These are phyloP conservation scores for Orchestes rusci DNA, from an alignment of 2,888 invertebrate species.

Conservation along the genomic window DNA sequence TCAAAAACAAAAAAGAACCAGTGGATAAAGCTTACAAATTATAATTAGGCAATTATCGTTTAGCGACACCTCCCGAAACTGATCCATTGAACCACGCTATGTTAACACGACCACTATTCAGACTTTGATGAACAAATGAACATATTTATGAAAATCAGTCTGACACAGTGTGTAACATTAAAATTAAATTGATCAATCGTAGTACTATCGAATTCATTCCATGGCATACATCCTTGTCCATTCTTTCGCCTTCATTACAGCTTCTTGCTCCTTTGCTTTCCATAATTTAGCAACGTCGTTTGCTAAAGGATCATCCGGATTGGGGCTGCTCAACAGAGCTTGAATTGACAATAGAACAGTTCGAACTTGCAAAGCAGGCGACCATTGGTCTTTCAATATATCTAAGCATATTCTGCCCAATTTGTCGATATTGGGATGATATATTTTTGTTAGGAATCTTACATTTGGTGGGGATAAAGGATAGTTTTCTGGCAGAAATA, in stretches of 20 bases:
- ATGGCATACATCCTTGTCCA: constrained; percentile 86
- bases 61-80: no score
- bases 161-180: constrained; percentile 32
- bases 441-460: constrained; percentile 98
- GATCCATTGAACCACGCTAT: no score
- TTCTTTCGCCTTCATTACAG: constrained; percentile 89
- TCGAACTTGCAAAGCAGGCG: constrained; percentile 97
- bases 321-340: constrained; percentile 88
- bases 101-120: no score
- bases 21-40: no score
- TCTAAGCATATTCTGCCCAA: constrained; percentile 98
- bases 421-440: constrained; percentile 99
- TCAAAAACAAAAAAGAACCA: no score
- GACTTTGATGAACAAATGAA: no score
- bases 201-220: no score
- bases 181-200: constrained; percentile 19
- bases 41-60: no score
- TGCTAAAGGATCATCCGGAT: constrained; percentile 97
- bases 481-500: constrained; percentile 99
- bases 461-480: constrained; percentile 99
- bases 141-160: no score
- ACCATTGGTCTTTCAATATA: constrained; percentile 98
- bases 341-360: constrained; percentile 98
- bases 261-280: constrained; percentile 96
- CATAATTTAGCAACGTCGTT: constrained; percentile 98